Conservation (phyloP, 2,888 invertebrate genomes). For the Crocallis elinguaria region DNA sequence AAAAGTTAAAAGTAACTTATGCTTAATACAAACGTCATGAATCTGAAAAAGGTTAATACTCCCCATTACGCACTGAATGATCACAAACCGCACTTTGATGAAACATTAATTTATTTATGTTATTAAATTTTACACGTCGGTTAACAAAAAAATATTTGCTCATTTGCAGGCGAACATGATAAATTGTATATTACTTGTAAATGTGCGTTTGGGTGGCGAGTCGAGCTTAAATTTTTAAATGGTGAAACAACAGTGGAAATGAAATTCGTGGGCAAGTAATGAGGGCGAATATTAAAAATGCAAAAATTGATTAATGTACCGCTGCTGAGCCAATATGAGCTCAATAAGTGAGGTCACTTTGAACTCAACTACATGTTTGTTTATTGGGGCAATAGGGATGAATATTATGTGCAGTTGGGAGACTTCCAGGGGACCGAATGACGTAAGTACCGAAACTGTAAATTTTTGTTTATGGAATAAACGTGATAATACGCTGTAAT, state of each 20-base stretch:
- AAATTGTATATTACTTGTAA: constrained; percentile 83
- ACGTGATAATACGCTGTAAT: too few species aligned
- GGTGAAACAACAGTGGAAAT: constrained; percentile 71
- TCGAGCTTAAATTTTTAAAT: constrained; percentile 75
- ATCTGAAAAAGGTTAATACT: constrained; percentile 7
- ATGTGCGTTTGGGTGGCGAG: constrained; percentile 68
- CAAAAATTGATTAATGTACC: constrained; percentile 83
- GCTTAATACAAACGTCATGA: too few species aligned
- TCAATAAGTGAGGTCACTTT: constrained; percentile 51
- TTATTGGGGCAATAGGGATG: too few species aligned
- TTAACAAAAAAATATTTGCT: constrained; percentile 79
- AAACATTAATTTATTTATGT: constrained; percentile 61
- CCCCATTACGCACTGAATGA: constrained; percentile 46
- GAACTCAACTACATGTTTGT: not conserved
- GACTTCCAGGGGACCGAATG: too few species aligned
- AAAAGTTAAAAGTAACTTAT: too few species aligned
- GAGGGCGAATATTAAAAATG: constrained; percentile 82
- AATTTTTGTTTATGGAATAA: too few species aligned
- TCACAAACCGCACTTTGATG: constrained; percentile 64
- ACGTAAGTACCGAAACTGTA: too few species aligned
- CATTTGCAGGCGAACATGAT: constrained; percentile 79
- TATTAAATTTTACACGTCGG: too few species aligned
- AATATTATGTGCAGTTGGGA: too few species aligned
- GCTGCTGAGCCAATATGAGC: constrained; percentile 74
- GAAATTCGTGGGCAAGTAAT: constrained; percentile 80